Conservation (phyloP, 1,140 invertebrate species). For the Aphelinus certus region DNA sequence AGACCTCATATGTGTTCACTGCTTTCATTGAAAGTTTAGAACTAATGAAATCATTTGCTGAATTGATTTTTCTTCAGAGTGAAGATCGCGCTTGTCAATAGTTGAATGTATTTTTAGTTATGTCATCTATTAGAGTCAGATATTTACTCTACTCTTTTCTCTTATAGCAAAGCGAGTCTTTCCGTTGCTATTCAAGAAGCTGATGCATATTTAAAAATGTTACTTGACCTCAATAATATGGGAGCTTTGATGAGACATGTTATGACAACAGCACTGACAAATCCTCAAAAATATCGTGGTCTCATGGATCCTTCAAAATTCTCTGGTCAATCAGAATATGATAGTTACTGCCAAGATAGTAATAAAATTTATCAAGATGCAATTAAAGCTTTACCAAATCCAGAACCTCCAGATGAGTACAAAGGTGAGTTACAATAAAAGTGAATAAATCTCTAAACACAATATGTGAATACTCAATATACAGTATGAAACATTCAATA, state of each 20-base stretch:
- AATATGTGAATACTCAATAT: conserved; percentile 12
- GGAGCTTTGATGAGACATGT: conserved; percentile 92
- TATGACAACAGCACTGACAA: conserved; percentile 89
- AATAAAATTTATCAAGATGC: conserved; percentile 83
- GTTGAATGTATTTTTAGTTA: too few relatives aligned
- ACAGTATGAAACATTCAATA: conserved; percentile 14
- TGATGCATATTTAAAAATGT: conserved; percentile 86
- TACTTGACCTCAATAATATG: conserved; percentile 93
- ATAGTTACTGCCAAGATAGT: conserved; percentile 78
- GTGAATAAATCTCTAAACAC: conserved; percentile 11
- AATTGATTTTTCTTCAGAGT: too few relatives aligned
- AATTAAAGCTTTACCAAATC: conserved; percentile 79
- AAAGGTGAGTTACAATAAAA: conserved; percentile 59
- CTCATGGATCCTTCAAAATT: conserved; percentile 59
- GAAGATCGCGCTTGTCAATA: too few relatives aligned
- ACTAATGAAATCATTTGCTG: too few relatives aligned
- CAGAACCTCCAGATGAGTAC: conserved; percentile 83
- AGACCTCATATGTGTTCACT: too few relatives aligned
- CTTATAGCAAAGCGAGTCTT: conserved; percentile 57
- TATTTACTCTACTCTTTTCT: not conserved
- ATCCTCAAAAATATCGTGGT: conserved; percentile 72
- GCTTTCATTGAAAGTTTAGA: too few relatives aligned
- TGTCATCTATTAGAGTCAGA: too few relatives aligned
- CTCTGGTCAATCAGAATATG: conserved; percentile 69
- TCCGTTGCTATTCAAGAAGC: conserved; percentile 78